A percentile compares a stretch with the other conserved stretches of the same genome.
Conservation (phyloP, 1,140 invertebrate species). For the Drosophila serrata region DNA sequence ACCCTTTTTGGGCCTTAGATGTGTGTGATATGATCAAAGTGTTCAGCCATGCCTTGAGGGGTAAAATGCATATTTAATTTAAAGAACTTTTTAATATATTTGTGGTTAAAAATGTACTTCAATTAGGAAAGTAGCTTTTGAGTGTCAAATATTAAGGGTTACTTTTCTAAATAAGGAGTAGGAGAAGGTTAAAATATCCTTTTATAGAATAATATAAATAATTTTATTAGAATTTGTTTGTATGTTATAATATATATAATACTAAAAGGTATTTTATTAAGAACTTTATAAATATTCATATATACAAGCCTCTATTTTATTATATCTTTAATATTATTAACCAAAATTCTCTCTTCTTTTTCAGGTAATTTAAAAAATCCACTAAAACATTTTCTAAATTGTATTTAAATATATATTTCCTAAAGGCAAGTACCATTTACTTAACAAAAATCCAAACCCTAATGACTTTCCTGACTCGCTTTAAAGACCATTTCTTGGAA, state of each 20-base stretch:
- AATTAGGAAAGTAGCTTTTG: background rate
- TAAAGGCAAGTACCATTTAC: background rate
- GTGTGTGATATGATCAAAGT: constrained; percentile 26
- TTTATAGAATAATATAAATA: too few species aligned
- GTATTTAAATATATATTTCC: background rate
- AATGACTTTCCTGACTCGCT: background rate
- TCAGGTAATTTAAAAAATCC: background rate
- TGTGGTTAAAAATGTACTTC: background rate
- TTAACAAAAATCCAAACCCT: background rate
- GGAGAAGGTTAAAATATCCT: background rate
- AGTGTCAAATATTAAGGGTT: background rate
- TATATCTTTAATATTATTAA: background rate
- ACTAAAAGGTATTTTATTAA: background rate
- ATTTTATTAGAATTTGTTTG: too few species aligned
- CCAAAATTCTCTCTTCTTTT: background rate
- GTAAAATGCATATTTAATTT: background rate
- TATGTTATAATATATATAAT: too few species aligned
- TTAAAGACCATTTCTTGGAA: background rate
- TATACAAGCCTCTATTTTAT: background rate
- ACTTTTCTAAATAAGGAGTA: background rate
- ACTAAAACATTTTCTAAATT: too few species aligned
- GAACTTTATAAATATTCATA: background rate
- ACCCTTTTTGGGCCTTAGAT: constrained; percentile 30
- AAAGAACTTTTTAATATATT: constrained; percentile 1
- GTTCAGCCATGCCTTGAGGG: background rate